phyloP scores from a whole-genome alignment of 2,797 vertebrate species.

The Pampus argenteus region DNA sequence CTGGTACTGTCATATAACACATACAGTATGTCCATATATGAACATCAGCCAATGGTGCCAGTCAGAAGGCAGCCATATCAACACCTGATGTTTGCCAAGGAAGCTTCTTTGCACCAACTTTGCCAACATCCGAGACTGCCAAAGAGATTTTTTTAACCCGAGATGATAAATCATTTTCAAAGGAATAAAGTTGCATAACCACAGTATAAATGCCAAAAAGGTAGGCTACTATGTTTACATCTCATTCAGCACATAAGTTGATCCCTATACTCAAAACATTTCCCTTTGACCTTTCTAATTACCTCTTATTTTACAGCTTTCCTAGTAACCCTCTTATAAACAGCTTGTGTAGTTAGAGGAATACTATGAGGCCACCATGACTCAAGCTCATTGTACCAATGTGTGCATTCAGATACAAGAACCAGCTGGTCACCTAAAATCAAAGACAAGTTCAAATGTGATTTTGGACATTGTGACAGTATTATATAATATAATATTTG shows the following conservation, averaged over 20 bases:
- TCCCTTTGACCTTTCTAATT: slow-evolving; percentile 36
- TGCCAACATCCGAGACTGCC: background rate
- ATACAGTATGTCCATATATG: background rate
- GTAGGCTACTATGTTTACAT: background rate
- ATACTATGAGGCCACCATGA: slow-evolving; percentile 32
- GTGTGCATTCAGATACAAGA: slow-evolving; percentile 7
- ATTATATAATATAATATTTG: background rate
- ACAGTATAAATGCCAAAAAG: background rate
- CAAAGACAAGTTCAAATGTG: background rate
- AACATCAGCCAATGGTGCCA: background rate
- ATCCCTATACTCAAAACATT: slow-evolving; percentile 10
- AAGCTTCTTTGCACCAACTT: background rate
- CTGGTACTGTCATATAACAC: background rate
- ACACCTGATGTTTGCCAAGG: slow-evolving; percentile 11
- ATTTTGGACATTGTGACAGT: slow-evolving; percentile 3
- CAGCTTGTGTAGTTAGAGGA: slow-evolving; percentile 23
- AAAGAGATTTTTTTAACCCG: slow-evolving; percentile 17
- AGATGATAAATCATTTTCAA: slow-evolving; percentile 3
- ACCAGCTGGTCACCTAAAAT: background rate
- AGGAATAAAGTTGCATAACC: slow-evolving; percentile 1
- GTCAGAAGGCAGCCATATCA: background rate
- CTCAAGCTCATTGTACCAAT: slow-evolving; percentile 6
- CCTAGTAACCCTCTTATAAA: slow-evolving; percentile 34
- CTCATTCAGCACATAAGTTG: background rate
- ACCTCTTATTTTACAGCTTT: slow-evolving; percentile 32